Evolutionary conservation across 2,113 vertebrate genomes (phyloP), one percentile per base, ranked within the genome.

Genomic region (Gadus macrocephalus): DNA sequence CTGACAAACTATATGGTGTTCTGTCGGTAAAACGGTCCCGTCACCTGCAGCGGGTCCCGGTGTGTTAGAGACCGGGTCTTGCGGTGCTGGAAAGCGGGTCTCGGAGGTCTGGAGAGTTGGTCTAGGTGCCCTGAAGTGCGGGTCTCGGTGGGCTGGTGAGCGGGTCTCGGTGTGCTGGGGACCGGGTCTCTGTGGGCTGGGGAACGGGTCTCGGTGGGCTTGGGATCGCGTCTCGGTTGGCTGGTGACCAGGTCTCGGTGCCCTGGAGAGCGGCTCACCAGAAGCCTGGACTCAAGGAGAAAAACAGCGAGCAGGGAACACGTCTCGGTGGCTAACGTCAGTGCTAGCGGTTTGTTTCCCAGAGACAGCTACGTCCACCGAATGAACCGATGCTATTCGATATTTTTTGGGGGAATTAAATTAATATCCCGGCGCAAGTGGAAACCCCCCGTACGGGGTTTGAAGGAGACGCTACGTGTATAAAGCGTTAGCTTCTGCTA

Each of bases 271-370:
- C 83, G 53, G 78, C 72, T 84, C 86, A 66, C 87, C 86, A 79
- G 79, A 83, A 27, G 31, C 80, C 28, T 79, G 78, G 72, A 80
- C 65, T 83, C 78, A 82, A 77, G 71, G 81, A 83, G 87, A 91
- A 90, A 90, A 87, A 83, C 89, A 90, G 87, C 70, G 76, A 81
- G 85, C 72, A 75, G 55, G 55, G 79, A 83, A 77, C 87, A 82
- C 84, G 85, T 83, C 85, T 77, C 82, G 8, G 19, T 62, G 53
- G 83, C 73, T 84, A 85, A 71, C 72, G 72, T 70, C 67, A 61
- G 69, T 61, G 64, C 60, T 31, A 53, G 19, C 27, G 62, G 73
- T 60, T 67, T 49, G 75, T 35, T 4, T 19, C 31, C 31, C 69
- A 64, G 42, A 28, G 19, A 63, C 78, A 77, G 70, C 58, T 78